Percentiles rank a stretch among this genome's conserved stretches.
Conservation (phyloP, 2,113 vertebrate species). For the Panthera tigris region DNA sequence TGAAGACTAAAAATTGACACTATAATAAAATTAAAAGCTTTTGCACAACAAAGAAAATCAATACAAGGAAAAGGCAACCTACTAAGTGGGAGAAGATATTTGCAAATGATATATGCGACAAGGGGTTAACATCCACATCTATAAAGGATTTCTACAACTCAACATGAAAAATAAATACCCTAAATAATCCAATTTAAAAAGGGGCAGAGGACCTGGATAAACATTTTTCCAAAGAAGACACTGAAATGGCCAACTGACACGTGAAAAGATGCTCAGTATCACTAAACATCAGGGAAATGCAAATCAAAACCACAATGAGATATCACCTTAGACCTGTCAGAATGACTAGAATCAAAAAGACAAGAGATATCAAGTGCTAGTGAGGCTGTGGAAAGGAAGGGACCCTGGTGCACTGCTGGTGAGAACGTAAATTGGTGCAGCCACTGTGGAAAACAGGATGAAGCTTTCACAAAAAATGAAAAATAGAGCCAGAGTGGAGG, state of each 20-base stretch:
- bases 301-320: not conserved
- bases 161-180: not conserved
- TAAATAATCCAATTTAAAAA: not conserved
- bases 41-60: not conserved
- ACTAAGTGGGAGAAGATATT: not conserved
- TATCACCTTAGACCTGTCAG: not conserved
- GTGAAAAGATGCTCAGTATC: not conserved
- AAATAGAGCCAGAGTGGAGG: not conserved
- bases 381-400: not conserved
- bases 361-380: not conserved
- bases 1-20: not conserved
- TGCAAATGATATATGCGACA: not conserved
- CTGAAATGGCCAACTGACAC: not conserved
- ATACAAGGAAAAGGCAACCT: not conserved
- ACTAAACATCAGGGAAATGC: not conserved
- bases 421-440: not conserved
- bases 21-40: not conserved
- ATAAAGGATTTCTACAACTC: not conserved
- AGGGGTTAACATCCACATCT: not conserved
- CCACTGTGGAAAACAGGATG: not conserved
- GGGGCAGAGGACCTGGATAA: not conserved
- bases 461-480: not conserved
- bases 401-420: not conserved
- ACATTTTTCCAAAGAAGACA: not conserved
- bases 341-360: not conserved